phyloP scores from a whole-genome alignment of 1,140 invertebrate species.

The Solen grandis region DNA sequence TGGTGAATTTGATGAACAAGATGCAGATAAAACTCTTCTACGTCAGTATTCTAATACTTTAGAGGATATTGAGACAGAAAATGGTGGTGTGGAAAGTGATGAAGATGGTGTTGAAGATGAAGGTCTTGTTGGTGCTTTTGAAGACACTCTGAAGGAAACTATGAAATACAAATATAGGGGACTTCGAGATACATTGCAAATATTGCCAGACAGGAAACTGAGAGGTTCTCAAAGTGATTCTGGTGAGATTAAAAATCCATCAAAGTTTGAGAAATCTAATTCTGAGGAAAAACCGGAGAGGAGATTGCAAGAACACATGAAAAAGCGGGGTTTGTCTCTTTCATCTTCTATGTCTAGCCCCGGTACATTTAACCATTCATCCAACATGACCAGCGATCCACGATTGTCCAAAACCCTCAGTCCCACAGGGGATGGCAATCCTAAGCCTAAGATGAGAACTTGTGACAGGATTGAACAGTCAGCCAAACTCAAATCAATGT shows the following conservation, averaged over 20 bases:
- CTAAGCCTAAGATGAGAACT: slow-evolving; percentile 22
- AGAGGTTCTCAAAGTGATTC: slow-evolving; percentile 7
- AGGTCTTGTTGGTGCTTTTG: slow-evolving; percentile 7
- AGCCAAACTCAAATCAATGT: not conserved
- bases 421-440: not conserved
- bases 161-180: slow-evolving; percentile 45
- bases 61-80: slow-evolving; percentile 18
- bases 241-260: not conserved
- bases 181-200: slow-evolving; percentile 27
- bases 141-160: not conserved
- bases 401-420: slow-evolving; percentile 23
- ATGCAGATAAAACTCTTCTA: slow-evolving; percentile 13
- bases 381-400: slow-evolving; percentile 18
- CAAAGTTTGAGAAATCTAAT: not conserved
- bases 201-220: slow-evolving; percentile 28
- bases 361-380: not conserved
- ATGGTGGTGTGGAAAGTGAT: slow-evolving; percentile 16
- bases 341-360: slow-evolving; percentile 34
- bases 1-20: slow-evolving; percentile 20
- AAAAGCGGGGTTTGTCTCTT: not conserved
- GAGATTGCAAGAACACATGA: not conserved
- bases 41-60: slow-evolving; percentile 33
- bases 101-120: slow-evolving; percentile 22
- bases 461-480: slow-evolving; percentile 45
- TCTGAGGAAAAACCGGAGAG: not conserved